Percentiles rank a stretch among this genome's conserved stretches.
Evolutionary conservation across 2,113 vertebrate species (phyloP).

Genomic region (Channa maculata): DNA sequence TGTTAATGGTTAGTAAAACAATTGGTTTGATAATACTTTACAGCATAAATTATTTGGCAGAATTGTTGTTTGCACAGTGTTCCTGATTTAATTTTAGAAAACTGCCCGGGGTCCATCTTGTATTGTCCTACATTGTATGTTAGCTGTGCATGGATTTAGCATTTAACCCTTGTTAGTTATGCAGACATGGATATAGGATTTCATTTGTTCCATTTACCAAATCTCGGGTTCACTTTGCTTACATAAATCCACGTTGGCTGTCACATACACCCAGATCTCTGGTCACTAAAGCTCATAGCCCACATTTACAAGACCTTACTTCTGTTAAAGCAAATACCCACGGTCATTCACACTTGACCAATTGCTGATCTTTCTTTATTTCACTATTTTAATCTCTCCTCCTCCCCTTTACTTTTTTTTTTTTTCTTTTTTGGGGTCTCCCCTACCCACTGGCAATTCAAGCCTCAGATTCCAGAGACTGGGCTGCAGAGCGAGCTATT

Average conservation of each 20-base stretch:
- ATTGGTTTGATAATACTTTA: background rate
- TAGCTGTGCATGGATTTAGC: conserved; percentile 60
- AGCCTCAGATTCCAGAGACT: conserved; percentile 83
- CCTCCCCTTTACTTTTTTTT: background rate
- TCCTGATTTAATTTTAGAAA: conserved; percentile 66
- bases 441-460: conserved; percentile 82
- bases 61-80: conserved; percentile 28
- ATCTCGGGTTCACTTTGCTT: conserved; percentile 76
- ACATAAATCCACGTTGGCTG: conserved; percentile 66
- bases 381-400: conserved; percentile 5
- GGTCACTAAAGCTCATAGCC: conserved; percentile 15
- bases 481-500: conserved; percentile 83
- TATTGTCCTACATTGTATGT: conserved; percentile 59
- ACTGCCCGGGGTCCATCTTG: conserved; percentile 28
- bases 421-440: conserved; percentile 78
- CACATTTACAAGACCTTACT: conserved; percentile 46
- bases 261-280: conserved; percentile 48
- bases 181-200: conserved; percentile 77
- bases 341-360: conserved; percentile 29
- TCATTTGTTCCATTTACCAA: conserved; percentile 82
- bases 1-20: background rate
- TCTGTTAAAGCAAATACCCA: conserved; percentile 54
- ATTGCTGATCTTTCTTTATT: conserved; percentile 15
- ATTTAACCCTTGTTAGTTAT: conserved; percentile 60
- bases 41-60: background rate